Conservation (phyloP, 1,140 invertebrate species). For the Temnothorax longispinosus region DNA sequence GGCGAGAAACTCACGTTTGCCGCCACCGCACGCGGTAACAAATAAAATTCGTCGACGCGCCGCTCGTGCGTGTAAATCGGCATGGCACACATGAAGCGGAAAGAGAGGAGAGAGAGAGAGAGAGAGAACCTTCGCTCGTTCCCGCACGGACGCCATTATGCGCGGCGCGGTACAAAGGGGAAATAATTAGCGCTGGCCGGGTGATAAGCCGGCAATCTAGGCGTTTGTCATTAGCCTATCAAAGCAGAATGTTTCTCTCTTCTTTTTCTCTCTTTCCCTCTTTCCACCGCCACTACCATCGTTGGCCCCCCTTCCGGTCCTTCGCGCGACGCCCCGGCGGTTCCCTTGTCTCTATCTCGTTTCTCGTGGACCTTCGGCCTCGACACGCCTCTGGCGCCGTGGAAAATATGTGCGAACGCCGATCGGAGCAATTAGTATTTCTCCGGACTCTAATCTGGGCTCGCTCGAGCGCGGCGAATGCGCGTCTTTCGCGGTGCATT, state of each 20-base stretch:
- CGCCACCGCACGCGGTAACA: slow-evolving; percentile 36
- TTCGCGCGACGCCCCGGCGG: slow-evolving; percentile 39
- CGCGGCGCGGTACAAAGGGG: slow-evolving; percentile 81
- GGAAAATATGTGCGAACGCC: slow-evolving; percentile 79
- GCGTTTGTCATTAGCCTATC: slow-evolving; percentile 86
- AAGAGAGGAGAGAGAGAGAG: background rate
- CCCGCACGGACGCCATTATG: slow-evolving; percentile 75
- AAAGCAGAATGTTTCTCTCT: slow-evolving; percentile 79
- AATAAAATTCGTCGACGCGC: slow-evolving; percentile 63
- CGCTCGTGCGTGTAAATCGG: slow-evolving; percentile 63
- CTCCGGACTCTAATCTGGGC: slow-evolving; percentile 73
- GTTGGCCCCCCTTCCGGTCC: slow-evolving; percentile 37
- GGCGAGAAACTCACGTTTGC: slow-evolving; percentile 18
- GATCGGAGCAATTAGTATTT: slow-evolving; percentile 81
- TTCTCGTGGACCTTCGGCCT: slow-evolving; percentile 64
- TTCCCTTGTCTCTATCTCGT: slow-evolving; percentile 51
- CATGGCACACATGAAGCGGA: slow-evolving; percentile 34
- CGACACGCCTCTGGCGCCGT: slow-evolving; percentile 70
- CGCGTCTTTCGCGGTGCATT: slow-evolving; percentile 54
- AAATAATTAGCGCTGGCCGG: slow-evolving; percentile 84
- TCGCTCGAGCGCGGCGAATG: slow-evolving; percentile 67
- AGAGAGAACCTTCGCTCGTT: background rate
- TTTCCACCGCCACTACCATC: background rate
- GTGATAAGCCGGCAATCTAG: slow-evolving; percentile 84
- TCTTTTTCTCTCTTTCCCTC: slow-evolving; percentile 21